Conservation (phyloP, 2,888 invertebrate species). For the Mythimna ferrago region DNA sequence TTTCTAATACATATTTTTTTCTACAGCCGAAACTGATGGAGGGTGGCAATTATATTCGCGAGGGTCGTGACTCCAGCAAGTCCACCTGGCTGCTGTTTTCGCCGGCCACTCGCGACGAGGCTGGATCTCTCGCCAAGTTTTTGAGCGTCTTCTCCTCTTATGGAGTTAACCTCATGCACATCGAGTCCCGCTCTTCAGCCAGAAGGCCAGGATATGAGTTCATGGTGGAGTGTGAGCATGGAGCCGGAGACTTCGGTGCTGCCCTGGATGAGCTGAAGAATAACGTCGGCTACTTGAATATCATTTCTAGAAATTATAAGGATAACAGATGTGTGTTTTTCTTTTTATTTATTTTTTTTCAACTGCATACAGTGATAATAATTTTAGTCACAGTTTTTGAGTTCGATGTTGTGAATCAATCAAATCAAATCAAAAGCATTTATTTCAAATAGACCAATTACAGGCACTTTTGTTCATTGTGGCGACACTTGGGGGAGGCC, state of each 20-base stretch:
- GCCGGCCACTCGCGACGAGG: slow-evolving; percentile 94
- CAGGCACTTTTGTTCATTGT: too few species aligned
- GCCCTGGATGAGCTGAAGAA: slow-evolving; percentile 94
- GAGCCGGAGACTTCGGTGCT: slow-evolving; percentile 93
- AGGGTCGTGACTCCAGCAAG: slow-evolving; percentile 94
- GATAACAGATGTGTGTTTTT: slow-evolving; percentile 92
- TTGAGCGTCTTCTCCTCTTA: slow-evolving; percentile 96
- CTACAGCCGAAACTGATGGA: slow-evolving; percentile 94
- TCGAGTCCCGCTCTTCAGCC: slow-evolving; percentile 97
- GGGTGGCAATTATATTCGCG: slow-evolving; percentile 96
- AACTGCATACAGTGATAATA: neutral
- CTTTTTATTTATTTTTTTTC: too few species aligned
- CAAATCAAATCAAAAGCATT: too few species aligned
- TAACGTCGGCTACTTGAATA: slow-evolving; percentile 94
- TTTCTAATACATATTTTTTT: slow-evolving; percentile 13
- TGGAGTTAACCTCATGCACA: slow-evolving; percentile 96
- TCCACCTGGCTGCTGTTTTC: slow-evolving; percentile 97
- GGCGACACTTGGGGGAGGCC: too few species aligned
- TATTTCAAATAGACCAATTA: too few species aligned
- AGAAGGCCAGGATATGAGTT: slow-evolving; percentile 97
- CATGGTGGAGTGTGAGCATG: slow-evolving; percentile 97
- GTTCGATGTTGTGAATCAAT: neutral
- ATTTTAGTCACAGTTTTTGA: neutral
- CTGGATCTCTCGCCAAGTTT: slow-evolving; percentile 97
- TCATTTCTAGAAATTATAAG: slow-evolving; percentile 96